Base-by-base conservation (phyloP, 2,888 invertebrate genomes). In the Eristalis tenax region DNA sequence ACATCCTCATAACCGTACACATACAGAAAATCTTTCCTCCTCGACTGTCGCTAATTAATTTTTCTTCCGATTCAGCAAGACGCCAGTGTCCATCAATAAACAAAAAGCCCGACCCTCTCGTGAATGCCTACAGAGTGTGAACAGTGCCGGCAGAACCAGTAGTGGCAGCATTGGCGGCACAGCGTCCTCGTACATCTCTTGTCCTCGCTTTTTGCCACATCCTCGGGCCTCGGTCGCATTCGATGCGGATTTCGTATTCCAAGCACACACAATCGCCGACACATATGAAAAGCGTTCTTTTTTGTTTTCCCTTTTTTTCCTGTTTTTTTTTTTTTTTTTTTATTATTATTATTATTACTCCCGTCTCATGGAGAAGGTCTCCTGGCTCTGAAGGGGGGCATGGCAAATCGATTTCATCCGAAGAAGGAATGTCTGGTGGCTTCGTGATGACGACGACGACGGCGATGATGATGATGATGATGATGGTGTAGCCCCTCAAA, bases 401-500 rank as follows among this genome's bases (percentile, higher is more conserved):
- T 80, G 71, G 81, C 81, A 85, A 85, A 80, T 85, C 84, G 80
- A 85, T 85, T 85, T 76, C 80, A 80, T 63, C 66, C 81, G 28
- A 71, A 76, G 71, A 69, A 85, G 68, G 80, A 85, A 85, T 85
- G 75, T 85, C 76, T 84, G 71, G 50, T 56, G 38, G 70, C 50
- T 50, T 50, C 50, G 50, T 50, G 50, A 50, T 18, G 50, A 50
- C 50, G 43, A 50, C 43, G 43, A 18, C n/a, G 43, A n/a, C n/a
- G 43, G 18, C n/a, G 32, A 1, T 1, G 32, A 1, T 32, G 32
- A 8, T 32, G 32, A 8, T 32, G 10, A 32, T 32, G 32, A 32
- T 32, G 50, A 50, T 50, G 50, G 8, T 38, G 79, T 64, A 65
- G 77, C 23, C 61, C 5, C 26, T 61, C 61, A 28, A 63, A 63